A percentile compares a stretch with the other conserved stretches of the same genome.
Evolutionary conservation across 2,797 vertebrate species (phyloP).

Genomic region (Artibeus jamaicensis): DNA sequence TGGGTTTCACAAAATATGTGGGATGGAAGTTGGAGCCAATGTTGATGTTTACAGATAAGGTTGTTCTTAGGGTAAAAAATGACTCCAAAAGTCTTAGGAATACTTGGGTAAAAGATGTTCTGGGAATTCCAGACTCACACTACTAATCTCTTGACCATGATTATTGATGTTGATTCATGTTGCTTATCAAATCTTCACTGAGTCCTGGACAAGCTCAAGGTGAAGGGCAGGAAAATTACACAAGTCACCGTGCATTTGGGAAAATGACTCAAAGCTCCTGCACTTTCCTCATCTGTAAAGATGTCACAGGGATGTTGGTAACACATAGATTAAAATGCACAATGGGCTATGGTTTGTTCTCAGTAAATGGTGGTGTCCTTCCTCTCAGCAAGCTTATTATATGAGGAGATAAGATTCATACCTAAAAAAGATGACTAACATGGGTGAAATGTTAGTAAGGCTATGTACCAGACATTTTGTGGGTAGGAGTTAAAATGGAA

Average conservation of each 20-base stretch:
- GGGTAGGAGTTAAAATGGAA: not conserved
- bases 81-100: not conserved
- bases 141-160: not conserved
- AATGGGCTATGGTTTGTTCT: not conserved
- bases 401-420: not conserved
- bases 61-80: not conserved
- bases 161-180: not conserved
- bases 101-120: not conserved
- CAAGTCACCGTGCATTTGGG: not conserved
- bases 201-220: not conserved
- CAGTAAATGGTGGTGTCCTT: not conserved
- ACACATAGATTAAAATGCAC: not conserved
- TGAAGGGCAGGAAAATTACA: not conserved
- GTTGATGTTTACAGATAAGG: not conserved
- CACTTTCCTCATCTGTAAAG: not conserved
- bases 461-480: not conserved
- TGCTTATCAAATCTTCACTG: not conserved
- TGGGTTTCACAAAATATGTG: not conserved
- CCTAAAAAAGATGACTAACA: not conserved
- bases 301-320: not conserved
- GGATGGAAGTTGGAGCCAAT: not conserved
- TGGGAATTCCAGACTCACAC: not conserved
- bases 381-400: not conserved
- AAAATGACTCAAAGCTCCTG: not conserved
- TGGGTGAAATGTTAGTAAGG: not conserved